Base-by-base conservation (phyloP, 1,140 invertebrate genomes). In the Probaryconus sp. region DNA sequence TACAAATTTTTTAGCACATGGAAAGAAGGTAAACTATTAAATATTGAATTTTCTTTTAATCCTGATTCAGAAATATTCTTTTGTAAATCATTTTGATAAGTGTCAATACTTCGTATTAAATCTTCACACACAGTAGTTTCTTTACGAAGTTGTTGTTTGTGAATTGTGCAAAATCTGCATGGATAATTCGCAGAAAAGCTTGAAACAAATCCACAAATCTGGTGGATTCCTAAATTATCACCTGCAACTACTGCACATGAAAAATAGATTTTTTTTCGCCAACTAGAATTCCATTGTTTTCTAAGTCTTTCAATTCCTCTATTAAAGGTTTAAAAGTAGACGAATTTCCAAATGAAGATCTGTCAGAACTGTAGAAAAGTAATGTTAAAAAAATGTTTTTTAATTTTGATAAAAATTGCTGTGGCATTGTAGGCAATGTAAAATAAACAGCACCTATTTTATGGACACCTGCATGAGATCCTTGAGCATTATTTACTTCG, bases 361-460 rank as follows among this genome's bases (percentile, higher is more conserved):
- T 37, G 74, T 84, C 77, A 13, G 60, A 33, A n/a, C 77, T 50
- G 26, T 81, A 55, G 40, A 83, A 81, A 20, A 84, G 35, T 16
- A 43, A 14, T 40, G 53, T 45, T 30, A 83, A 43, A 69, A 83
- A 84, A 21, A 84, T 82, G 50, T 81, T 78, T 20, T 80, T 56
- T 20, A 83, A 31, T 61, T 73, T 69, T 11, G 60, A 68, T 30
- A 11, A 37, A 42, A 72, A 56, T 47, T 78, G 26, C 5, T 56
- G 50, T 35, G 81, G 79, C n/a, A 83, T 30, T 47, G 68, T 77
- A 11, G 73, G 47, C 24, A 84, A 53, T 7, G 53, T 67, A 31
- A 77, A 16, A 65, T 83, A 80, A 10, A 78, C 37, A 20, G 69
- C 76, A 10, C 81, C 75, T 35, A 80, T 58, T 71, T 79, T 81